These are phyloP conservation scores for Porites lutea DNA, from an alignment of 64 coral and sea anemone genomes.

Conservation along the genomic window DNA sequence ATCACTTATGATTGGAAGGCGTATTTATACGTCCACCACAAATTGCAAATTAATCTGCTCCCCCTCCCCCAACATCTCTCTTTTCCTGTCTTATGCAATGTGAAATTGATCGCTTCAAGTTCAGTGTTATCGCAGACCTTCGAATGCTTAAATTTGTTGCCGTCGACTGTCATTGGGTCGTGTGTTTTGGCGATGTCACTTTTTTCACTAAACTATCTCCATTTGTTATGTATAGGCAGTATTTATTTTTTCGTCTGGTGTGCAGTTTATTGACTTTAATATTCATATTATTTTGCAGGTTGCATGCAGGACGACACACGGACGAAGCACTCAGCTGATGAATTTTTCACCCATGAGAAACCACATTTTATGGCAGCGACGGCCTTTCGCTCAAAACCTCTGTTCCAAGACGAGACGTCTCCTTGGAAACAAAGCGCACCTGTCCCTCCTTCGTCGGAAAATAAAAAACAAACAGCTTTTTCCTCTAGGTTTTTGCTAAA, in stretches of 20 bases:
- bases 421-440: background rate
- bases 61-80: no score
- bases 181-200: background rate
- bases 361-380: background rate
- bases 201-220: background rate
- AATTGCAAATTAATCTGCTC: no score
- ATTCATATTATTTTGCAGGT: background rate
- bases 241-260: background rate
- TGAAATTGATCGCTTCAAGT: no score
- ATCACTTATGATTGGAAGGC: no score
- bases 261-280: background rate
- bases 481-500: background rate
- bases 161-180: no score
- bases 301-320: conserved; percentile 2
- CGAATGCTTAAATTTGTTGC: no score
- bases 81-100: no score
- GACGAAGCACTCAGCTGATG: background rate
- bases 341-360: background rate
- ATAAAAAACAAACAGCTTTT: background rate
- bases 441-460: background rate
- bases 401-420: background rate
- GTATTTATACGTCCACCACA: no score
- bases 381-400: background rate
- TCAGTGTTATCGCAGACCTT: no score
- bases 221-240: background rate